Evolutionary conservation across 2,113 vertebrate genomes (phyloP).

Genomic region (Pelodiscus sinensis): DNA sequence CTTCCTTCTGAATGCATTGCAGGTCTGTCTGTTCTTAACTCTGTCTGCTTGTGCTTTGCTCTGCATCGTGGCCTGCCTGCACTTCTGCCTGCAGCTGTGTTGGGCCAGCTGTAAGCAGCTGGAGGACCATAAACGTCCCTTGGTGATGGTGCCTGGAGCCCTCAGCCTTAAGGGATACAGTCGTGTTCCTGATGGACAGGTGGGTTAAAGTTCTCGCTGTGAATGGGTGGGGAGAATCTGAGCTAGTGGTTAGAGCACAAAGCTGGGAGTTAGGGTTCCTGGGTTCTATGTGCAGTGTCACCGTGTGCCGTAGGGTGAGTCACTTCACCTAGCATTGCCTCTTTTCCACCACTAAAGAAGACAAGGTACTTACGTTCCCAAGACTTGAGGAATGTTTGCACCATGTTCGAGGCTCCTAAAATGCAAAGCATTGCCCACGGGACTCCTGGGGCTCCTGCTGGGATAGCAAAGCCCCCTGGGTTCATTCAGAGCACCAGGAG

Average conservation of each 20-base stretch:
- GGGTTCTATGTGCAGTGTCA: not conserved
- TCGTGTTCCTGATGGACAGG: slow-evolving; percentile 81
- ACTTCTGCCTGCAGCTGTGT: not conserved
- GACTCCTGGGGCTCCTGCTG: not conserved
- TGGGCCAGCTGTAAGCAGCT: slow-evolving; percentile 13
- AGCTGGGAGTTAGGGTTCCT: not conserved
- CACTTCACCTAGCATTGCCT: not conserved
- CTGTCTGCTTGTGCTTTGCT: not conserved
- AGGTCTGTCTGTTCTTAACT: slow-evolving; percentile 69
- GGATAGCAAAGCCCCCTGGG: not conserved
- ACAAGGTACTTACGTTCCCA: not conserved
- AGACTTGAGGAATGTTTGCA: not conserved
- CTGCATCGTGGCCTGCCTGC: slow-evolving; percentile 56
- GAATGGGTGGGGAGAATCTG: not conserved
- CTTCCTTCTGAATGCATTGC: not conserved
- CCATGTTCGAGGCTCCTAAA: not conserved
- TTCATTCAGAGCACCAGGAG: not conserved
- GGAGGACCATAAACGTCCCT: not conserved
- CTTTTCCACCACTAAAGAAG: not conserved
- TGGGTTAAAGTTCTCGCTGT: slow-evolving; percentile 16
- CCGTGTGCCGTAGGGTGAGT: not conserved
- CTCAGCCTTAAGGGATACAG: slow-evolving; percentile 75
- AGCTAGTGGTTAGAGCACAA: not conserved
- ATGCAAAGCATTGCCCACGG: not conserved
- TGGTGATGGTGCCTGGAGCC: not conserved